Evolutionary conservation across 2,797 vertebrate genomes (phyloP).

Genomic region (Microctenopoma lineatum): DNA sequence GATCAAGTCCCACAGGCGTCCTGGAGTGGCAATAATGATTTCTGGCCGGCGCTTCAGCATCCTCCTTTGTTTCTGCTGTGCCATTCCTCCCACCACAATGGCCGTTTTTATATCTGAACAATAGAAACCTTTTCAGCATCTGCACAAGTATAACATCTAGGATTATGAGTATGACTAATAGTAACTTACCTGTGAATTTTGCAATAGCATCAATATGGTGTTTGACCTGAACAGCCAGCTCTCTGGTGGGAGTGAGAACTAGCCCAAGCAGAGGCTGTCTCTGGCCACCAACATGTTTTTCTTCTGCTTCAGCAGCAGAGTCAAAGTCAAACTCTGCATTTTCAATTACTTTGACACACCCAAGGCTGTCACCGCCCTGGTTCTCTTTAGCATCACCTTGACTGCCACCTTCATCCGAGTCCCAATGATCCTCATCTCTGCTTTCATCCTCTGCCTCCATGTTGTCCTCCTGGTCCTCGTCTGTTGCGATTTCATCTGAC

Average conservation of each 20-base stretch:
- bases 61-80: constrained; percentile 91
- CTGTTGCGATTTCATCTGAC: neutral
- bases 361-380: constrained; percentile 48
- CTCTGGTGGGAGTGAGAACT: constrained; percentile 94
- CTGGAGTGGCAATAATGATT: constrained; percentile 95
- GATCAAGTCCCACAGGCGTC: constrained; percentile 95
- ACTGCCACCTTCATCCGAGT: constrained; percentile 56
- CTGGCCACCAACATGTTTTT: constrained; percentile 7
- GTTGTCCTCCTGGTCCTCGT: constrained; percentile 46
- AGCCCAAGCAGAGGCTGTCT: constrained; percentile 89
- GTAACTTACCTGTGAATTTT: constrained; percentile 89
- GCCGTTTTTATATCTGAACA: constrained; percentile 91
- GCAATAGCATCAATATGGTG: constrained; percentile 95
- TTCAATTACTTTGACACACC: constrained; percentile 74
- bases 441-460: constrained; percentile 20
- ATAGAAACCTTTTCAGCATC: constrained; percentile 13
- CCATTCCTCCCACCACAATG: constrained; percentile 95
- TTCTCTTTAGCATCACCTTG: constrained; percentile 28
- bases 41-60: constrained; percentile 90
- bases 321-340: constrained; percentile 66
- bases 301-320: neutral
- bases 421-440: constrained; percentile 41
- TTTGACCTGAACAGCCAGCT: constrained; percentile 96
- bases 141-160: rapidly evolving
- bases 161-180: neutral